phyloP scores from a whole-genome alignment of 2,888 invertebrate species.

The Heliothis peltigera region DNA sequence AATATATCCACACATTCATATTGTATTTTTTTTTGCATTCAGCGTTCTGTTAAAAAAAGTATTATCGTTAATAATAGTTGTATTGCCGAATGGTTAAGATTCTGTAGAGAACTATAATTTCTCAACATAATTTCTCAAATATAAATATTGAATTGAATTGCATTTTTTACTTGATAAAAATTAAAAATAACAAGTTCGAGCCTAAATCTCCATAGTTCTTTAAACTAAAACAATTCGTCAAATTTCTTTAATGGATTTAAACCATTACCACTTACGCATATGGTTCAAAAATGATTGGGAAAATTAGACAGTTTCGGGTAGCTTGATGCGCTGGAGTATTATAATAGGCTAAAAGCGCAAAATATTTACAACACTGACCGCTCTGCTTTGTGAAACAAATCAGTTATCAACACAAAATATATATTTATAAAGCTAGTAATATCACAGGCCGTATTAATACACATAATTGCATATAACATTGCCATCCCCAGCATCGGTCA shows the following conservation, averaged over 20 bases:
- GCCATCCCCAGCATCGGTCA: slow-evolving; percentile 59
- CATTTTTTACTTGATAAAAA: no score
- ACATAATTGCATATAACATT: slow-evolving; percentile 52
- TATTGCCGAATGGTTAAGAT: no score
- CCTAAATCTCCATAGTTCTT: neutral
- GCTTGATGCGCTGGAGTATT: no score
- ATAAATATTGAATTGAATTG: no score
- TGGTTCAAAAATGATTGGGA: no score
- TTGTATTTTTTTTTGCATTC: neutral
- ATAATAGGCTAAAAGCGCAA: neutral
- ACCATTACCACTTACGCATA: no score
- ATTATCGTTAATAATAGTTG: neutral
- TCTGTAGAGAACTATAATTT: no score
- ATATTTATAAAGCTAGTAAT: slow-evolving; percentile 11
- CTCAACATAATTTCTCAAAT: no score
- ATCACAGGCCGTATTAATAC: slow-evolving; percentile 33
- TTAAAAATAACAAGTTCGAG: no score
- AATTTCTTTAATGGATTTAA: no score
- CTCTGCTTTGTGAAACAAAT: slow-evolving; percentile 23
- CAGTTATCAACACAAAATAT: neutral
- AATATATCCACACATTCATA: neutral
- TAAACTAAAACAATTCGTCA: no score
- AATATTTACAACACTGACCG: slow-evolving; percentile 1
- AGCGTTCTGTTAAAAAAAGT: neutral
- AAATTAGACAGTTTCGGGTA: no score